phyloP scores from a whole-genome alignment of 2,888 invertebrate species.

The Philonicus albiceps region DNA sequence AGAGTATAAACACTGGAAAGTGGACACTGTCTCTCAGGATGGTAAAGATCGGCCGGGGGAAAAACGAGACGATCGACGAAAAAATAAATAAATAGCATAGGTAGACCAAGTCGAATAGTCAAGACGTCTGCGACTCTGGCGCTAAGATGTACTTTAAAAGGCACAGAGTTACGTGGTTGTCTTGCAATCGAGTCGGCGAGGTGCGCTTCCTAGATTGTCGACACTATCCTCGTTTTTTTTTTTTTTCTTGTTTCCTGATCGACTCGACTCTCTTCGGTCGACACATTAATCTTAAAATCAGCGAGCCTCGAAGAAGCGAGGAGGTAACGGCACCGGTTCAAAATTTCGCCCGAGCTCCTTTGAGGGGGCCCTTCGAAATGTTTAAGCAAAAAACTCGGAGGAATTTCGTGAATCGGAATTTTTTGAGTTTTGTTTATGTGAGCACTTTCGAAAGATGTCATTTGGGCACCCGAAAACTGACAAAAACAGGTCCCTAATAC shows the following conservation, averaged over 20 bases:
- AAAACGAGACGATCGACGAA: neutral
- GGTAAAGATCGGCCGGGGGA: slow-evolving; percentile 18
- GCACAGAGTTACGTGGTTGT: slow-evolving; percentile 20
- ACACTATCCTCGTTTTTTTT: neutral
- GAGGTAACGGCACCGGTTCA: slow-evolving; percentile 16
- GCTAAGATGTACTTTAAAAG: slow-evolving; percentile 32
- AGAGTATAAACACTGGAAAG: slow-evolving; percentile 41
- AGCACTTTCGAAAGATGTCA: slow-evolving; percentile 42
- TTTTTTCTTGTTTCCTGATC: neutral
- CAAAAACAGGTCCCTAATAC: slow-evolving; percentile 37
- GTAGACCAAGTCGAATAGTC: slow-evolving; percentile 15
- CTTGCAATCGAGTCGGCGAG: neutral
- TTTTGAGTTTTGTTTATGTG: slow-evolving; percentile 40
- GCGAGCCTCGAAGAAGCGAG: neutral
- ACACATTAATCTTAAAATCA: slow-evolving; percentile 13
- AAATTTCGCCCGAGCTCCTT: slow-evolving; percentile 17
- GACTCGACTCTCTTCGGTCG: neutral
- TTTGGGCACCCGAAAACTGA: slow-evolving; percentile 40
- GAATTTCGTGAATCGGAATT: slow-evolving; percentile 39
- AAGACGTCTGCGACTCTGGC: slow-evolving; percentile 30
- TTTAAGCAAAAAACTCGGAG: slow-evolving; percentile 23
- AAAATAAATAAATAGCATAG: neutral
- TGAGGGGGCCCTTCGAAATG: slow-evolving; percentile 2
- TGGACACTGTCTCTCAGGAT: slow-evolving; percentile 31
- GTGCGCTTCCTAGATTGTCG: slow-evolving; percentile 23